Conservation (phyloP, 2,888 invertebrate genomes). For the Lycia hirtaria region DNA sequence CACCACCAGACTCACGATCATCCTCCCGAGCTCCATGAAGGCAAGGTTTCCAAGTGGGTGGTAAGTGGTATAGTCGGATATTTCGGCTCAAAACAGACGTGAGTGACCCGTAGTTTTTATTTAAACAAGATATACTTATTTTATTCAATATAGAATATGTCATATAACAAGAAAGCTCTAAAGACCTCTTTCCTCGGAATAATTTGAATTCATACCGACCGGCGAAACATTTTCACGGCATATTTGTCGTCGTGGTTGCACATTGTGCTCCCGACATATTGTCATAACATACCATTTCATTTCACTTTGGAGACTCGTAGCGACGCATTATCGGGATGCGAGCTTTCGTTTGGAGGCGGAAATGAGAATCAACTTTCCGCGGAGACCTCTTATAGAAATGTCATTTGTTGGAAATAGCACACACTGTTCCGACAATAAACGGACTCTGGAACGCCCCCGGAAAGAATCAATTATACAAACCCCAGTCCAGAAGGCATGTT, state of each 20-base stretch:
- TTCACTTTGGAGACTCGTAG: conserved; percentile 74
- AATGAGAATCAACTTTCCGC: conserved; percentile 79
- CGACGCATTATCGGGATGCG: conserved; percentile 67
- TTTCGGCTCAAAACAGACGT: too few species aligned
- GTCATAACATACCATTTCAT: conserved; percentile 81
- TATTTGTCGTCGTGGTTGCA: conserved; percentile 58
- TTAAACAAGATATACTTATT: conserved; percentile 23
- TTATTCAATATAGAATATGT: conserved; percentile 34
- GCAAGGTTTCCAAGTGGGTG: too few species aligned
- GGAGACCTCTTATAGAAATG: conserved; percentile 73
- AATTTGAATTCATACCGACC: conserved; percentile 52
- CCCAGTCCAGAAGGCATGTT: conserved; percentile 72
- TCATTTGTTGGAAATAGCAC: conserved; percentile 67
- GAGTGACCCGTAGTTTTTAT: too few species aligned
- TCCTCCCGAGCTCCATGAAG: too few species aligned
- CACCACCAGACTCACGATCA: too few species aligned
- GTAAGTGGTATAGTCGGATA: too few species aligned
- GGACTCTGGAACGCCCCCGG: conserved; percentile 74
- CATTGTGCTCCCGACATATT: conserved; percentile 70
- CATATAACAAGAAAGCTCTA: conserved; percentile 39
- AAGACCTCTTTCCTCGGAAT: conserved; percentile 44
- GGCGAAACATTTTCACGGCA: conserved; percentile 54
- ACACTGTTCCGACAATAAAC: conserved; percentile 64
- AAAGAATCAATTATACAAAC: conserved; percentile 83
- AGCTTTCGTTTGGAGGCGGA: conserved; percentile 77